Evolutionary conservation across 1,140 invertebrate species (phyloP), one percentile per base, ranked within the genome.

Genomic region (Galleria mellonella): DNA sequence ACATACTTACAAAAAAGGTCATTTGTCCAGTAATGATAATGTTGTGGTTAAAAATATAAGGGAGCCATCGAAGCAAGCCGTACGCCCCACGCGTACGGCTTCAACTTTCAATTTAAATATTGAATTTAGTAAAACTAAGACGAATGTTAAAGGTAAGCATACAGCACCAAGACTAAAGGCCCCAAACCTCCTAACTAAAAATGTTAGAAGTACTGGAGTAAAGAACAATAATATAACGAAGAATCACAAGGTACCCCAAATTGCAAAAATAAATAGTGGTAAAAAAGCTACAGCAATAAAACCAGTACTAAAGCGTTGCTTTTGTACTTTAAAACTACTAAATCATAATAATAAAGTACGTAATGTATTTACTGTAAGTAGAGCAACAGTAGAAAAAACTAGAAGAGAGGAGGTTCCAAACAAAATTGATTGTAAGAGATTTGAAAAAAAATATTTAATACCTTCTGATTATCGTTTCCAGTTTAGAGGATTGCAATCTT

Each of bases 81-180:
- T 59, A 3, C 31, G 47, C 47, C 8, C 52, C 56, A 3, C 31
- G 42, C 28, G 33, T 60, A 36, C 47, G 50, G 30, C n/a, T n/a
- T 62, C 59, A 0, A 53, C 17, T 37, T 52, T 62, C 32, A 62
- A 39, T 35, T 62, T 59, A 40, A 40, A 62, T 39, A 37, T 59
- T 10, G 55, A 62, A 14, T 62, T 62, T 52, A 58, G 39, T 31
- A 62, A 62, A 53, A 14, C 17, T 29, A 9, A 9, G 33, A 7
- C 50, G 53, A 49, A 47, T 36, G 17, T 50, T 65, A 9, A 32
- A 32, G 32, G 44, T 43, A 14, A 35, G 47, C 2, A 51, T 51
- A 12, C 38, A 17, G 30, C 45, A 54, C 30, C 47, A 23, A 33
- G 54, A 47, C 46, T 32, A 48, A 31, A 35, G 54, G 10, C 30